Percentiles rank a stretch among this genome's conserved stretches.
These are phyloP conservation scores for Chorisops tibialis DNA, from an alignment of 2,888 invertebrate genomes.

Conservation along the genomic window DNA sequence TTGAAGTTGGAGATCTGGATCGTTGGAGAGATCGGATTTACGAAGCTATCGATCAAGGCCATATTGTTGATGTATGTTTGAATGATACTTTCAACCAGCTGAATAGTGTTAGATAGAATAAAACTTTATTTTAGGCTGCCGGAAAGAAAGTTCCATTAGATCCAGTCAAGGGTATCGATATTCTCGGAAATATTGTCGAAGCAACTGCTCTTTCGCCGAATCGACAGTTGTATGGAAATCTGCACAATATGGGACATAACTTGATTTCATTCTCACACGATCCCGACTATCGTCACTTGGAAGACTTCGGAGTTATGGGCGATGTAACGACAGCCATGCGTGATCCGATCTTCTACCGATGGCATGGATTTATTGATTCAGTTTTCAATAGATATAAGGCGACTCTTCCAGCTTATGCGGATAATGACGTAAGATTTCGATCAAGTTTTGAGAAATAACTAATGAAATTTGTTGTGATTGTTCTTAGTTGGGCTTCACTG, in stretches of 20 bases:
- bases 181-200: slow-evolving; percentile 77
- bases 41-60: slow-evolving; percentile 70
- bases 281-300: slow-evolving; percentile 67
- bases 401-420: slow-evolving; percentile 57
- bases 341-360: slow-evolving; percentile 82
- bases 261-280: slow-evolving; percentile 74
- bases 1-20: slow-evolving; percentile 60
- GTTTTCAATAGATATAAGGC: slow-evolving; percentile 70
- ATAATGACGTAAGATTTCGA: slow-evolving; percentile 50
- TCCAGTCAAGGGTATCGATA: slow-evolving; percentile 65
- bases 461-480: background rate
- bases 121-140: background rate
- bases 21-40: slow-evolving; percentile 72
- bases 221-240: slow-evolving; percentile 67
- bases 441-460: background rate
- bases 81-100: background rate
- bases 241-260: slow-evolving; percentile 81
- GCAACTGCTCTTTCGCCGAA: slow-evolving; percentile 66
- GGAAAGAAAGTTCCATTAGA: slow-evolving; percentile 39
- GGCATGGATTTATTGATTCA: slow-evolving; percentile 75
- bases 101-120: background rate
- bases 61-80: slow-evolving; percentile 57
- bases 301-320: slow-evolving; percentile 74
- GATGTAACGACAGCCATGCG: slow-evolving; percentile 82
- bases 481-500: slow-evolving; percentile 29